Evolutionary conservation across 2,113 vertebrate genomes (phyloP), one percentile per base, ranked within the genome.

Genomic region (Suricata suricatta): DNA sequence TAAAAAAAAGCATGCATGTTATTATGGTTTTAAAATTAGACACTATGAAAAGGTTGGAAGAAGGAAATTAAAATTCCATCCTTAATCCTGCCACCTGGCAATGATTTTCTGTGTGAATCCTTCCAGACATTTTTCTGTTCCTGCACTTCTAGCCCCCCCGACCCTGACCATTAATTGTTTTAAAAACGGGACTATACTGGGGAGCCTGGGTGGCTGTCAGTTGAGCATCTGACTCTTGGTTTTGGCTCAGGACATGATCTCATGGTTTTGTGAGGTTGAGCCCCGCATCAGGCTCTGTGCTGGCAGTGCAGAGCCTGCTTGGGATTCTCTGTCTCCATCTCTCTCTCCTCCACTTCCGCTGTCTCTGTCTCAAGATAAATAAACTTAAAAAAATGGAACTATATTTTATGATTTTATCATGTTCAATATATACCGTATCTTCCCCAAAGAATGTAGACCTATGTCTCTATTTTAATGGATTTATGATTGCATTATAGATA

Each of bases 51-150:
- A 77, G 9, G 9, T 64, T 97, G 94, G 41, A 85, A 95, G 84
- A 81, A 95, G 41, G 88, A 88, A 94, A 82, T 68, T 15, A 74
- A 93, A 96, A 85, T 25, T 17, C 54, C 31, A 64, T 10, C 54
- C 14, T 87, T 81, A 44, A 7, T 57, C 17, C 57, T 94, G 64
- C 25, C 23, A 41, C n/a, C 7, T 88, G 21, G 19, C 91, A 57
- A 66, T 29, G 38, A 69, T 15, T 82, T 41, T 63, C 69, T 63
- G 5, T 27, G 7, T 77, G 54, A 95, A 83, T 38, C n/a, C 21
- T 79, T 69, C 8, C 19, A 57, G 31, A n/a, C 9, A 33, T 63
- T 71, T 82, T 84, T 66, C 41, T 63, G 9, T 31, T 90, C 17
- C 38, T 29, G 19, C 29, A 60, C 17, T 7, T 86, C 9, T 74